Percentiles rank a stretch among this genome's conserved stretches.
Evolutionary conservation across 2,113 vertebrate species (phyloP).

Genomic region (Porphyrio hochstetteri): DNA sequence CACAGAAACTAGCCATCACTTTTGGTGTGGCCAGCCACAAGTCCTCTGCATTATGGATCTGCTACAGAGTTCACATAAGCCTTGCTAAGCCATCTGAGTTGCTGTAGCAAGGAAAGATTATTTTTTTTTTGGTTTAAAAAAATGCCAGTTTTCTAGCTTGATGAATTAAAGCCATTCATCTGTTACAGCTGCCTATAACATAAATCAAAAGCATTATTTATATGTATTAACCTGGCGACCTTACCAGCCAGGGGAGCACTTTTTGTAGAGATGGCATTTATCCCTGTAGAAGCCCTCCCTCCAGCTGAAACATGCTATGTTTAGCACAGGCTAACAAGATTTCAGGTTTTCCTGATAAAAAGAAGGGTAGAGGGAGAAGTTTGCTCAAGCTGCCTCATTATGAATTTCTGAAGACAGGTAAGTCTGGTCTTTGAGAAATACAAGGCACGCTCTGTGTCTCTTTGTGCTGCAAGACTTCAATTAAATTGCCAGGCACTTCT

Average conservation of each 20-base stretch:
- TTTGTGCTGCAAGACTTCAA: neutral
- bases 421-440: neutral
- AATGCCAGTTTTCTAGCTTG: neutral
- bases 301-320: neutral
- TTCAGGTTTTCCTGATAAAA: neutral
- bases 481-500: neutral
- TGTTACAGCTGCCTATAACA: neutral
- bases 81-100: neutral
- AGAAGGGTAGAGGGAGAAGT: neutral
- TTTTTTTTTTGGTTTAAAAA: neutral
- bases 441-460: neutral
- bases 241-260: neutral
- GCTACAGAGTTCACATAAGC: neutral
- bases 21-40: neutral
- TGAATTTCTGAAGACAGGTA: neutral
- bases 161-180: constrained; percentile 33
- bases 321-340: neutral
- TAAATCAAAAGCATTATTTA: constrained; percentile 35
- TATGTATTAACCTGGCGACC: neutral
- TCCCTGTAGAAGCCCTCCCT: neutral
- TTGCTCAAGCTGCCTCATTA: neutral
- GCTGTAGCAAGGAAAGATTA: neutral
- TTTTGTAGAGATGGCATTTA: neutral
- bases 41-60: neutral
- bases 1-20: neutral